These are phyloP conservation scores for Aulostomus chinensis DNA, from an alignment of 2,797 vertebrate species.

Conservation along the genomic window DNA sequence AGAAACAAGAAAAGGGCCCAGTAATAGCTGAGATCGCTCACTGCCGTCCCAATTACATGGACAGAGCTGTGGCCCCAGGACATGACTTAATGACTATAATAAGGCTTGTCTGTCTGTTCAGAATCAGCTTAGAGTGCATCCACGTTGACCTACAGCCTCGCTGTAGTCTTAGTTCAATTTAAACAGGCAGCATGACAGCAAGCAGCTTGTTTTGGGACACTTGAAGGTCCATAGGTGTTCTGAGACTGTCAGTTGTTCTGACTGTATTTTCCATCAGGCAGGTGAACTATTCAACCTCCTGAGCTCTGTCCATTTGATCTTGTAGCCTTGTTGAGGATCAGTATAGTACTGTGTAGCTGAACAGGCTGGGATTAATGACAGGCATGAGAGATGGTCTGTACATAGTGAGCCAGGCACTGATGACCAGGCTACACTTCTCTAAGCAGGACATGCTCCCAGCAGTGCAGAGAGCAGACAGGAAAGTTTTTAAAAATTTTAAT, in stretches of 20 bases:
- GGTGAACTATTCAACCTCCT: slow-evolving; percentile 10
- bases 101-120: slow-evolving; percentile 63
- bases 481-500: slow-evolving; percentile 8
- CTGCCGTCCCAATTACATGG: slow-evolving; percentile 65
- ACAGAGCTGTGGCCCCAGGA: slow-evolving; percentile 69
- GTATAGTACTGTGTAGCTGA: slow-evolving; percentile 55
- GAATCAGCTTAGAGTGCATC: slow-evolving; percentile 75
- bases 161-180: slow-evolving; percentile 54
- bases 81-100: slow-evolving; percentile 72
- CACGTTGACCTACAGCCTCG: slow-evolving; percentile 55
- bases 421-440: slow-evolving; percentile 36
- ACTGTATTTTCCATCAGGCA: slow-evolving; percentile 14
- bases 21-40: slow-evolving; percentile 60
- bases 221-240: not conserved
- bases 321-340: slow-evolving; percentile 44
- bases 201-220: slow-evolving; percentile 8
- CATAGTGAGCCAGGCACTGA: slow-evolving; percentile 49
- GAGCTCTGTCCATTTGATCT: slow-evolving; percentile 29
- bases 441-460: slow-evolving; percentile 3
- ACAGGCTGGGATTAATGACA: slow-evolving; percentile 65
- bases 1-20: slow-evolving; percentile 37
- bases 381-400: slow-evolving; percentile 64
- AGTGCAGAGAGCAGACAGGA: not conserved
- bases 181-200: slow-evolving; percentile 35
- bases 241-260: not conserved